Evolutionary conservation across 2,113 vertebrate species (phyloP).

Genomic region (Hemiprocne comata): DNA sequence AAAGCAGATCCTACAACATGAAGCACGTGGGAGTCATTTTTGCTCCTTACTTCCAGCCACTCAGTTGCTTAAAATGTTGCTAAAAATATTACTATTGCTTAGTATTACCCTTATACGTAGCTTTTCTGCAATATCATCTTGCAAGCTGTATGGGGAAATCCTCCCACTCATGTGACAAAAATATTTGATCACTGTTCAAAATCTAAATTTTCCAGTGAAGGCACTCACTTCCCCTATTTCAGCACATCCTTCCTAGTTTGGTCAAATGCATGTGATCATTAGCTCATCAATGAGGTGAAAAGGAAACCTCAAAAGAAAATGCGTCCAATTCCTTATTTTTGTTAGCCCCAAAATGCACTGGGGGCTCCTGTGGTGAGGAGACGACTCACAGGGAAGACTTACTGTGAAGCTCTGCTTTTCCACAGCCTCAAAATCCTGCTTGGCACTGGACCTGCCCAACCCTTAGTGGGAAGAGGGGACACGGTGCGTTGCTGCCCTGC

Average conservation of each 20-base stretch:
- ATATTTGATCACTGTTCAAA: constrained; percentile 2
- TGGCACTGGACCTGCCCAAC: not conserved
- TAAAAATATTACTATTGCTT: constrained; percentile 47
- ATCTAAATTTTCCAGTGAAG: not conserved
- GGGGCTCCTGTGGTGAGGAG: not conserved
- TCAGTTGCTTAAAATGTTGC: constrained; percentile 6
- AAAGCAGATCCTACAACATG: not conserved
- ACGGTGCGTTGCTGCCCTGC: not conserved
- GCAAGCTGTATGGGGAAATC: constrained; percentile 27
- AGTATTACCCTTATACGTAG: constrained; percentile 24
- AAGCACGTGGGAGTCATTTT: constrained; percentile 12
- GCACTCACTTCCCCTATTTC: not conserved
- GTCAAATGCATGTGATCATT: not conserved
- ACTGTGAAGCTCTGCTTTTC: not conserved
- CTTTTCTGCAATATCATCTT: constrained; percentile 1
- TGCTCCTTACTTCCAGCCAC: constrained; percentile 1
- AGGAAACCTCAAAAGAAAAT: not conserved
- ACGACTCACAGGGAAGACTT: not conserved
- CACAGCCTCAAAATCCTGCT: not conserved
- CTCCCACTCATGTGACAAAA: constrained; percentile 6
- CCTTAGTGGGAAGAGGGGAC: not conserved
- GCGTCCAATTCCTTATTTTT: not conserved
- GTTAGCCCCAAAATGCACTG: not conserved
- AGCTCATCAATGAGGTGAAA: not conserved
- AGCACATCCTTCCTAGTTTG: not conserved